Evolutionary conservation across 1,140 invertebrate genomes (phyloP), one percentile per base, ranked within the genome.

Genomic region (Rhynchophorus ferrugineus): DNA sequence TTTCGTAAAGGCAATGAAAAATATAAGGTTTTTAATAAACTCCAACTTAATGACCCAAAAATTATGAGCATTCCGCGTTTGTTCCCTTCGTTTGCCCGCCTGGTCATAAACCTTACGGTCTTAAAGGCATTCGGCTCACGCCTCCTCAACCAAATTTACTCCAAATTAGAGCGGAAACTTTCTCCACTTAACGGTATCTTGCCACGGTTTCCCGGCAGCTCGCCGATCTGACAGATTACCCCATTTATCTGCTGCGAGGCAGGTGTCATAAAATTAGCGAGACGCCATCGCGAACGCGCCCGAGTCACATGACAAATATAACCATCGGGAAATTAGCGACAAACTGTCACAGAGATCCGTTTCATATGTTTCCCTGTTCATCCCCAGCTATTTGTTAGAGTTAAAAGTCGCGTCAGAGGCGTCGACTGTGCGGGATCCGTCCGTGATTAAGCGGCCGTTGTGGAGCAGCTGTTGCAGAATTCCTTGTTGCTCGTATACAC

Each of bases 261-360:
- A 52, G 41, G 49, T 58, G 46, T 54, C 47, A 54, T 54, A 54
- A 52, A 49, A 50, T 54, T 50, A 49, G 51, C 46, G 46, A 1
- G 22, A 22, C 34, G 46, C 46, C 42, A 58, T 58, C 54, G 48
- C 22, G 34, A 52, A 51, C 39, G 41, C 19, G 6, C 42, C 22
- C 46, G 51, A 44, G 47, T 54, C 56, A 45, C 39, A 35, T 49
- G 46, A 54, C 47, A 58, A 58, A 58, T 58, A 57, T 49, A 58
- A 58, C 51, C 56, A 44, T 44, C 43, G 56, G 56, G 56, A 58
- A 58, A 58, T 58, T 58, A 58, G 47, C 52, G 42, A 21, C 18
- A 21, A 49, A 48, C 47, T 49, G 47, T 53, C 45, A 41, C 46
- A 33, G 20, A 35, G 52, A 54, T 44, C 43, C 43, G 45, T 18